A percentile compares a stretch with the other conserved stretches of the same genome.
Conservation (phyloP, 2,888 invertebrate species). For the Atrina japonica region DNA sequence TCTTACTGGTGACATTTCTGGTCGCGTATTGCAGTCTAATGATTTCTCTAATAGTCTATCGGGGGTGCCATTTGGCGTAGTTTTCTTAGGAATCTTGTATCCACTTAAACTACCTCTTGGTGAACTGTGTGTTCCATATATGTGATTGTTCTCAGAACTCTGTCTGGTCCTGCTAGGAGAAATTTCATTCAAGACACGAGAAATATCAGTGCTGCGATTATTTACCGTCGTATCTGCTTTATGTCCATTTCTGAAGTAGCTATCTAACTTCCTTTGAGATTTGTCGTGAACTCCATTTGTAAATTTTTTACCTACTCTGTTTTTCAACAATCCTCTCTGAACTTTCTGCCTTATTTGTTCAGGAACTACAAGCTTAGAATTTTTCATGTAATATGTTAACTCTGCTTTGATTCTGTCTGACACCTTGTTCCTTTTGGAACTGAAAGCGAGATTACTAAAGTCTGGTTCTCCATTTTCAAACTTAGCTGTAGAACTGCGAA, state of each 20-base stretch:
- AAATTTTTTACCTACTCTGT: conserved; percentile 46
- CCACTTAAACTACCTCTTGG: conserved; percentile 49
- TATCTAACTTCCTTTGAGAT: conserved; percentile 52
- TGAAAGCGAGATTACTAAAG: not conserved
- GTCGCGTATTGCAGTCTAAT: conserved; percentile 1
- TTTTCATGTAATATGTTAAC: conserved; percentile 53
- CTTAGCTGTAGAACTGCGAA: conserved; percentile 7
- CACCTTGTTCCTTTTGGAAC: conserved; percentile 44
- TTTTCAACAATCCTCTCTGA: conserved; percentile 56
- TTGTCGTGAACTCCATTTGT: conserved; percentile 53
- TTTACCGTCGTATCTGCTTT: conserved; percentile 34
- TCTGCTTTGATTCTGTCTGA: conserved; percentile 60
- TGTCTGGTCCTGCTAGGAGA: conserved; percentile 60
- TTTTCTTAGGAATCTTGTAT: conserved; percentile 51
- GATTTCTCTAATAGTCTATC: not conserved
- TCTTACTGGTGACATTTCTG: conserved; percentile 27
- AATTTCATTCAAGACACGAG: conserved; percentile 64
- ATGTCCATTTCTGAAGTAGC: conserved; percentile 43
- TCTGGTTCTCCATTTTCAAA: not conserved
- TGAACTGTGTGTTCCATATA: conserved; percentile 45
- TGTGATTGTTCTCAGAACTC: conserved; percentile 46
- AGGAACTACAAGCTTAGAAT: conserved; percentile 56
- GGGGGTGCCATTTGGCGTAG: conserved; percentile 2
- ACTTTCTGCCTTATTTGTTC: conserved; percentile 59
- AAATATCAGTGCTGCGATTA: conserved; percentile 48